A percentile compares a stretch with the other conserved stretches of the same genome.
These are phyloP conservation scores for Bombus soroeensis DNA, from an alignment of 1,140 invertebrate species.

Conservation along the genomic window DNA sequence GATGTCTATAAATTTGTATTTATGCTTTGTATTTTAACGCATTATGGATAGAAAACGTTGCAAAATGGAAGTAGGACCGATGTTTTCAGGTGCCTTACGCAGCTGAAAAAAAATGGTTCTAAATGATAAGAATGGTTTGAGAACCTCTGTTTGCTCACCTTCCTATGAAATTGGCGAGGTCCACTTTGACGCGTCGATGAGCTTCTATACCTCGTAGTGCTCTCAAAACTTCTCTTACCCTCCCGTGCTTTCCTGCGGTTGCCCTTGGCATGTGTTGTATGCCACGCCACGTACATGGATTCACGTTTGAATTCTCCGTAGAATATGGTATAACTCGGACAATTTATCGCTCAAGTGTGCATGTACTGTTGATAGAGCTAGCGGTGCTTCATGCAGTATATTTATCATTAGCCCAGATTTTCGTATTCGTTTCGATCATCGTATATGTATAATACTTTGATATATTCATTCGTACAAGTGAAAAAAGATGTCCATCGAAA, in stretches of 20 bases:
- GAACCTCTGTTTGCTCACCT: constrained; percentile 73
- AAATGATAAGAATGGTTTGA: constrained; percentile 51
- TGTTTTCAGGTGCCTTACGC: neutral
- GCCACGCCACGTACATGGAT: neutral
- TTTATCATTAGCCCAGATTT: constrained; percentile 53
- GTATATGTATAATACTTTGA: too few species aligned
- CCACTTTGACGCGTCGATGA: constrained; percentile 77
- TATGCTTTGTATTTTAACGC: too few species aligned
- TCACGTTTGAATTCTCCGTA: neutral
- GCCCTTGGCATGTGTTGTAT: neutral
- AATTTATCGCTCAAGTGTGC: constrained; percentile 33
- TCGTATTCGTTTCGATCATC: constrained; percentile 18
- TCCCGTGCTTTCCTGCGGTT: constrained; percentile 37
- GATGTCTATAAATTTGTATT: too few species aligned
- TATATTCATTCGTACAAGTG: neutral
- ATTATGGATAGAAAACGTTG: too few species aligned
- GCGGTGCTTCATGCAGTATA: constrained; percentile 11
- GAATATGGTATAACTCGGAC: constrained; percentile 37
- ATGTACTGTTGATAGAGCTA: constrained; percentile 12
- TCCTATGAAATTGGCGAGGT: constrained; percentile 74
- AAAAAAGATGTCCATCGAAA: neutral
- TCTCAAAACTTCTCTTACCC: constrained; percentile 68
- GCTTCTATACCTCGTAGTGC: constrained; percentile 64
- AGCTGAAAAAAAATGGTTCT: neutral
- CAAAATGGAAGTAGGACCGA: neutral